These are phyloP conservation scores for Drosophila suzukii DNA, from an alignment of 1,140 invertebrate genomes.

Conservation along the genomic window DNA sequence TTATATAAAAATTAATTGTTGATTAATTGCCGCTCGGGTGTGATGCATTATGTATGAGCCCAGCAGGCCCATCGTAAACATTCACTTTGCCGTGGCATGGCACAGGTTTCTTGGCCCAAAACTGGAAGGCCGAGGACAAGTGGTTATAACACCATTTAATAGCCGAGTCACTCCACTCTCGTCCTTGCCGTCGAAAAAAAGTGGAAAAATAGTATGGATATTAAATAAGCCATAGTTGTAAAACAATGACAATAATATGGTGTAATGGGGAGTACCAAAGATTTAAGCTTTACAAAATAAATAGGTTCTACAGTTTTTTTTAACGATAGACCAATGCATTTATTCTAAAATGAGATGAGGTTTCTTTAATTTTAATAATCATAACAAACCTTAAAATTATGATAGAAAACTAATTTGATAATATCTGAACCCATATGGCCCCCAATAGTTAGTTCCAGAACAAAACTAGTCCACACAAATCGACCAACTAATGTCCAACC, in stretches of 20 bases:
- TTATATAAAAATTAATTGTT: conserved; percentile 71
- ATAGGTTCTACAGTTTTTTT: too few species aligned
- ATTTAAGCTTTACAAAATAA: too few species aligned
- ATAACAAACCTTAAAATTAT: too few species aligned
- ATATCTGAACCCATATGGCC: too few species aligned
- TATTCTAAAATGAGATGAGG: too few species aligned
- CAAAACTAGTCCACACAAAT: background rate
- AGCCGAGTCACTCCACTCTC: background rate
- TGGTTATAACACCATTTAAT: background rate
- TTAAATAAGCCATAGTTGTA: background rate
- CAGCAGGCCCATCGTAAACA: conserved; percentile 20
- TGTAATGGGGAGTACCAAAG: too few species aligned
- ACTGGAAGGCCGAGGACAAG: conserved; percentile 17
- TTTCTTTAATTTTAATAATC: too few species aligned
- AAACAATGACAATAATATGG: too few species aligned
- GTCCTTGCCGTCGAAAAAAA: background rate
- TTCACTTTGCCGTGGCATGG: conserved; percentile 26
- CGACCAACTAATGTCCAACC: background rate
- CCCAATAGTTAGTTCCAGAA: background rate
- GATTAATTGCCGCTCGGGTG: conserved; percentile 65
- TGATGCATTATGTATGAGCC: conserved; percentile 46
- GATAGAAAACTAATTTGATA: too few species aligned
- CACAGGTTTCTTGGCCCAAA: conserved; percentile 7
- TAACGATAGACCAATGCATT: too few species aligned
- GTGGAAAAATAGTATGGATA: background rate